phyloP scores from a whole-genome alignment of 2,888 invertebrate genomes.

The Bombylius discolor region DNA sequence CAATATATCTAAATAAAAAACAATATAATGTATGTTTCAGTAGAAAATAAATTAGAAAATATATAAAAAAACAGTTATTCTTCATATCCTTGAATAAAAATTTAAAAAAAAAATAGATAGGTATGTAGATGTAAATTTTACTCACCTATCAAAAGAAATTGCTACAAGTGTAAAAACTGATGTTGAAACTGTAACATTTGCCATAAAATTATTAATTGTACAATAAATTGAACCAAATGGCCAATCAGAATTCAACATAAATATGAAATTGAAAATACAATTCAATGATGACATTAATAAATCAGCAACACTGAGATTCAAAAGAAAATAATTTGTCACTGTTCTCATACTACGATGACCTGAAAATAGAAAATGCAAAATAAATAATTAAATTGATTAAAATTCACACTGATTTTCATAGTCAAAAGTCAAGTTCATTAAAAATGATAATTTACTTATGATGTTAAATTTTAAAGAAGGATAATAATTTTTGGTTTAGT shows the following conservation, averaged over 20 bases:
- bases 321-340: constrained; percentile 83
- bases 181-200: constrained; percentile 80
- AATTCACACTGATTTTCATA: no score
- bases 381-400: no score
- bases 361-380: constrained; percentile 25
- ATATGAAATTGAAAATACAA: constrained; percentile 81
- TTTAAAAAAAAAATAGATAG: no score
- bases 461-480: no score
- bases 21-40: no score
- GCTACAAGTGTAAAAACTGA: constrained; percentile 90
- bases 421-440: no score
- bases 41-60: no score
- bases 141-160: constrained; percentile 82
- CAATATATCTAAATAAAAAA: constrained; percentile 55
- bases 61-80: no score
- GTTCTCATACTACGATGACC: constrained; percentile 75
- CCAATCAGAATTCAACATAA: constrained; percentile 79
- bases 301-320: constrained; percentile 80
- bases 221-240: constrained; percentile 81
- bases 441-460: no score
- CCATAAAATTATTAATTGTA: constrained; percentile 79
- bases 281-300: constrained; percentile 77
- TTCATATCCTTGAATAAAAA: no score
- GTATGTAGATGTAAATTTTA: no score
- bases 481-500: no score